phyloP scores from a whole-genome alignment of 2,113 vertebrate species.

The Haemorhous mexicanus region DNA sequence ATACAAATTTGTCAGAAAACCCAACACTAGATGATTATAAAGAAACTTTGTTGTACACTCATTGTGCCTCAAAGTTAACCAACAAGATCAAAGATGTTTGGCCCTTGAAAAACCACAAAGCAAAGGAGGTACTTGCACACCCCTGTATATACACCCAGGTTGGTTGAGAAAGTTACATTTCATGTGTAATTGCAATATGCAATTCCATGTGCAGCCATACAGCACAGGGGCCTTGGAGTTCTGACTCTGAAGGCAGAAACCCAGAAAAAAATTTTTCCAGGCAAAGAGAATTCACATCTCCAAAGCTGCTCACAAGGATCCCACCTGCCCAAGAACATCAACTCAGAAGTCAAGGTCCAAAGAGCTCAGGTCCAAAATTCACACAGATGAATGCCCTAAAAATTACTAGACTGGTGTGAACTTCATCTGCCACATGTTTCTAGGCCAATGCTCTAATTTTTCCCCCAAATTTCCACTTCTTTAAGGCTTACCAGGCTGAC shows the following conservation, averaged over 20 bases:
- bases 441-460: not conserved
- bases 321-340: not conserved
- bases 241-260: not conserved
- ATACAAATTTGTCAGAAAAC: not conserved
- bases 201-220: not conserved
- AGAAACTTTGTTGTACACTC: not conserved
- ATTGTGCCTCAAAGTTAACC: not conserved
- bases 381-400: not conserved
- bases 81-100: not conserved
- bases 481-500: constrained; percentile 80
- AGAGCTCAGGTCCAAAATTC: not conserved
- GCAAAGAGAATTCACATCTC: not conserved
- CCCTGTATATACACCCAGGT: fast-evolving
- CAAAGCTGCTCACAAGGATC: not conserved
- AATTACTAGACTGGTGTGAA: not conserved
- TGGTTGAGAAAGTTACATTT: not conserved
- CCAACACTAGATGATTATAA: not conserved
- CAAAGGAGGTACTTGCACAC: not conserved
- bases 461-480: not conserved
- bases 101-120: not conserved
- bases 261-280: not conserved
- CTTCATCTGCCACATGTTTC: fast-evolving
- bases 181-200: not conserved
- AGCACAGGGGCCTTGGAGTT: not conserved
- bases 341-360: not conserved